These are phyloP conservation scores for Drosophila erecta DNA, from an alignment of 1,140 invertebrate species.

Conservation along the genomic window DNA sequence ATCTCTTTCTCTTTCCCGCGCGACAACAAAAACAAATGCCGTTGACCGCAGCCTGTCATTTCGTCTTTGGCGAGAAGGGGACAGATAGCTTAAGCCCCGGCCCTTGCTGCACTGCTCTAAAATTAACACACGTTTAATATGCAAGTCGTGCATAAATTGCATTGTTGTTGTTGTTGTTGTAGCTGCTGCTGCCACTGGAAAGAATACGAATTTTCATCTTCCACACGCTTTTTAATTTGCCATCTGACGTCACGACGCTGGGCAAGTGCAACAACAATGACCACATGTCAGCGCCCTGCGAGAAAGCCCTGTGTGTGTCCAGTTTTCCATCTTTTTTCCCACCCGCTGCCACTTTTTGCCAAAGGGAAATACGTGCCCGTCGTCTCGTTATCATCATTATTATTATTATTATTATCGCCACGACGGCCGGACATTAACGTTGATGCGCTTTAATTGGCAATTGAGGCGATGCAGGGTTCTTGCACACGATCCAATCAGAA, in stretches of 20 bases:
- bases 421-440: slow-evolving; percentile 63
- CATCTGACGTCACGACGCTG: slow-evolving; percentile 64
- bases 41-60: slow-evolving; percentile 54
- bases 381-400: slow-evolving; percentile 64
- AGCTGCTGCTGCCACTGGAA: slow-evolving; percentile 4
- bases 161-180: slow-evolving; percentile 36
- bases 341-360: slow-evolving; percentile 9
- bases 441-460: slow-evolving; percentile 78
- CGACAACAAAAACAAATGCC: slow-evolving; percentile 28
- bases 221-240: slow-evolving; percentile 78
- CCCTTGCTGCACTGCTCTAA: slow-evolving; percentile 63
- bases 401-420: slow-evolving; percentile 53
- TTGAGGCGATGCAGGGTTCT: slow-evolving; percentile 60
- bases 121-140: slow-evolving; percentile 83
- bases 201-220: slow-evolving; percentile 21
- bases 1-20: not conserved
- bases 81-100: not conserved
- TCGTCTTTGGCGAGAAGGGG: slow-evolving; percentile 1
- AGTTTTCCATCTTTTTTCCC: slow-evolving; percentile 6
- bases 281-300: slow-evolving; percentile 69
- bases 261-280: slow-evolving; percentile 45
- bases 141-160: slow-evolving; percentile 82
- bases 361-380: slow-evolving; percentile 60
- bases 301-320: slow-evolving; percentile 43
- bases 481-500: slow-evolving; percentile 27